Conservation (phyloP, 2,113 vertebrate species). For the Cnemophilus loriae region DNA sequence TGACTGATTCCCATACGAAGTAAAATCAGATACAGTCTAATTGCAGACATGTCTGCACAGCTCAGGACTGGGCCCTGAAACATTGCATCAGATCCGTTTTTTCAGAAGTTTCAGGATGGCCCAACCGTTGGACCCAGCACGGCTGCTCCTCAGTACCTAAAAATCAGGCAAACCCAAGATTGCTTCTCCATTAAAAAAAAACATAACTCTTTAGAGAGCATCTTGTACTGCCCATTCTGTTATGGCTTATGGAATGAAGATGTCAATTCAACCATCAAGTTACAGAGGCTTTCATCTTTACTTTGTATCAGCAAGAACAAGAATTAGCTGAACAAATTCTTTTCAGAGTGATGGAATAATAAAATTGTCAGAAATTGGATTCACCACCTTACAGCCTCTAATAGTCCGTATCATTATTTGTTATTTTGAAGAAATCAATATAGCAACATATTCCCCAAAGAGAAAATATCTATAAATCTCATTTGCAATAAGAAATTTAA, state of each 20-base stretch:
- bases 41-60: background rate
- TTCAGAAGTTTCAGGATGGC: background rate
- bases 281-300: slow-evolving; percentile 9
- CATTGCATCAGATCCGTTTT: background rate
- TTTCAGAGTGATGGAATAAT: slow-evolving; percentile 7
- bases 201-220: background rate
- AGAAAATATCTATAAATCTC: slow-evolving; percentile 47
- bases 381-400: slow-evolving; percentile 18
- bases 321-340: slow-evolving; percentile 42
- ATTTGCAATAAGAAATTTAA: slow-evolving; percentile 51
- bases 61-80: background rate
- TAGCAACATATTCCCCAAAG: background rate
- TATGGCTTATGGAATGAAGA: background rate
- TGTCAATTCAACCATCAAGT: background rate
- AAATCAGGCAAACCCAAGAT: background rate
- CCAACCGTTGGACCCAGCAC: background rate
- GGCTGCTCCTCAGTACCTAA: background rate
- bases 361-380: slow-evolving; percentile 34
- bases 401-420: slow-evolving; percentile 19
- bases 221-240: background rate
- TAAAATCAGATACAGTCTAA: background rate
- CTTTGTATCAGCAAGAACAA: background rate
- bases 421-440: slow-evolving; percentile 24
- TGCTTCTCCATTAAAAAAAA: background rate
- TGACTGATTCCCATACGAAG: background rate